Conservation (phyloP, 2,888 invertebrate species). For the Tuberolachnus salignus region DNA sequence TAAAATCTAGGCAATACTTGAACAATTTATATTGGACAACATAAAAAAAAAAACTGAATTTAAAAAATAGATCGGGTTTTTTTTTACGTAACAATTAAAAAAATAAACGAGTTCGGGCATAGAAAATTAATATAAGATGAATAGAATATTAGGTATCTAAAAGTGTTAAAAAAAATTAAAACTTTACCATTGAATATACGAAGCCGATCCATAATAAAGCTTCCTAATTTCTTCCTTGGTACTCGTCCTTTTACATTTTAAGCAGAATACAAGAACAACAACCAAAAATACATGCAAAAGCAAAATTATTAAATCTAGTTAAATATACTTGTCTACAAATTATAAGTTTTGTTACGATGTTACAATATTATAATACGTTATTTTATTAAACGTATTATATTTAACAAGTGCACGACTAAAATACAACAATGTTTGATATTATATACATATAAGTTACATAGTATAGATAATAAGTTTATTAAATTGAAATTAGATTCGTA, state of each 20-base stretch:
- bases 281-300: constrained; percentile 52
- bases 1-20: no score
- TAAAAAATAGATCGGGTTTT: no score
- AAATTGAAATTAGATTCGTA: neutral
- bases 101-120: neutral
- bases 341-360: neutral
- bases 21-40: no score
- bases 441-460: neutral
- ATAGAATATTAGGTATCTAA: neutral
- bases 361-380: constrained; percentile 6
- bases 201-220: constrained; percentile 47
- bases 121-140: constrained; percentile 13
- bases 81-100: no score
- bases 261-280: constrained; percentile 43
- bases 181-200: constrained; percentile 51
- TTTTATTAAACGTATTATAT: neutral
- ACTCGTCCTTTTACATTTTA: constrained; percentile 52
- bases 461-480: neutral
- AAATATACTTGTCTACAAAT: constrained; percentile 32
- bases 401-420: neutral
- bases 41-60: no score
- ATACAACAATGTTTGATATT: no score
- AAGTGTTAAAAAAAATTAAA: constrained; percentile 17
- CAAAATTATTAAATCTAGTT: constrained; percentile 38
- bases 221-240: constrained; percentile 47